Percentiles rank a stretch among this genome's conserved stretches.
Evolutionary conservation across 2,113 vertebrate species (phyloP).

Genomic region (Gopherus flavomarginatus): DNA sequence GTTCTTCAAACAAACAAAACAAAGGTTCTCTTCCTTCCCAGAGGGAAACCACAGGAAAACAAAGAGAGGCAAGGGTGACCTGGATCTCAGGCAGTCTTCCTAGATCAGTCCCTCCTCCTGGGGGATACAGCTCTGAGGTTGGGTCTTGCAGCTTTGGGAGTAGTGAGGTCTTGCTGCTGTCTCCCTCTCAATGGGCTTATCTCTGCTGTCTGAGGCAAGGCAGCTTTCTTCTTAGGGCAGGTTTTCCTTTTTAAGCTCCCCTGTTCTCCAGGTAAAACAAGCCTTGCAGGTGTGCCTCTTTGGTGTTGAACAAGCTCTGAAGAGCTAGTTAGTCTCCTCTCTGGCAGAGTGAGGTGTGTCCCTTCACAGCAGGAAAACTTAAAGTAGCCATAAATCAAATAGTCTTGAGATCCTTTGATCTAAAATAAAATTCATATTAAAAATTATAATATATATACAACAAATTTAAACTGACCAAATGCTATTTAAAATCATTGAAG

Average conservation of each 20-base stretch:
- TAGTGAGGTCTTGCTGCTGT: neutral
- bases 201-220: neutral
- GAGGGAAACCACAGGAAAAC: neutral
- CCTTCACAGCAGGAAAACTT: constrained; percentile 9
- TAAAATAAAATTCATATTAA: constrained; percentile 27
- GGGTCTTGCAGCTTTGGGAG: too few relatives aligned
- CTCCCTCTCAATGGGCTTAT: neutral
- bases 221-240: neutral
- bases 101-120: too few relatives aligned
- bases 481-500: constrained; percentile 7
- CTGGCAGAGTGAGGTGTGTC: neutral
- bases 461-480: constrained; percentile 37
- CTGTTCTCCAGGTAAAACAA: neutral
- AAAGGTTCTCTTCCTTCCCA: neutral
- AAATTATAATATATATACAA: neutral
- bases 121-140: too few relatives aligned
- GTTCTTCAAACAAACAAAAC: neutral
- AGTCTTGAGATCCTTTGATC: neutral
- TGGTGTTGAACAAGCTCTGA: neutral
- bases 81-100: neutral
- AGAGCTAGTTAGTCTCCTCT: neutral
- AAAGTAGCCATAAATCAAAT: constrained; percentile 17
- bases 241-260: neutral
- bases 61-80: neutral
- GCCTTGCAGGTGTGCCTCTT: neutral